A percentile compares a stretch with the other conserved stretches of the same genome.
Evolutionary conservation across 2,888 invertebrate genomes (phyloP).

Genomic region (Lasioglossum lativentre): DNA sequence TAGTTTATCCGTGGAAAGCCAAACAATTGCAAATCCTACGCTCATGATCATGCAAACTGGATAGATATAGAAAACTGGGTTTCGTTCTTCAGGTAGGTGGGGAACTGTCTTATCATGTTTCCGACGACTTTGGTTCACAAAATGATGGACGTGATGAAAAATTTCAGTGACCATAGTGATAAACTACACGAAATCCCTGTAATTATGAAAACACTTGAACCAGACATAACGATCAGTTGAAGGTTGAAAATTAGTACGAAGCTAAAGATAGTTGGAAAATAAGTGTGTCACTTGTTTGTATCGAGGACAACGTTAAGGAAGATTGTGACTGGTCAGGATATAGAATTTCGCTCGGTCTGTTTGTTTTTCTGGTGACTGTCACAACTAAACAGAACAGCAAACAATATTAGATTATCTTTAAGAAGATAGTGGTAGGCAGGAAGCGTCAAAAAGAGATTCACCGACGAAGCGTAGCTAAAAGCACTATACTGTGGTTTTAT

Average conservation of each 20-base stretch:
- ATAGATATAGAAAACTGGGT: conserved; percentile 76
- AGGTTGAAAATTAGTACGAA: background rate
- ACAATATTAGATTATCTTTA: background rate
- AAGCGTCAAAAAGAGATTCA: background rate
- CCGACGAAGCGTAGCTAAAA: background rate
- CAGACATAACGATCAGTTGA: background rate
- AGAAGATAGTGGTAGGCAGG: background rate
- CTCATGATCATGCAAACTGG: conserved; percentile 74
- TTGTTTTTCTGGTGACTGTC: conserved; percentile 9
- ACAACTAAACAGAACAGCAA: background rate
- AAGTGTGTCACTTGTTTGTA: background rate
- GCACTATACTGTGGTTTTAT: background rate
- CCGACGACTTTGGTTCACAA: conserved; percentile 57
- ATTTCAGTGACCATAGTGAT: conserved; percentile 59
- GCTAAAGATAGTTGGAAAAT: background rate
- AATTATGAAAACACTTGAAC: conserved; percentile 16
- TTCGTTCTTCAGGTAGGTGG: conserved; percentile 77
- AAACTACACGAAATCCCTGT: conserved; percentile 39
- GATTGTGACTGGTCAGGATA: conserved; percentile 7
- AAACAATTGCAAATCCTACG: conserved; percentile 62
- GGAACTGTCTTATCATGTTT: conserved; percentile 66
- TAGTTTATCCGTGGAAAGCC: conserved; percentile 61
- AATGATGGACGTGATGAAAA: conserved; percentile 78
- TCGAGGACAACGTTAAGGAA: background rate
- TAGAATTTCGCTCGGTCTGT: background rate